Evolutionary conservation across 2,888 invertebrate species (phyloP).

Genomic region (Atherix ibis): DNA sequence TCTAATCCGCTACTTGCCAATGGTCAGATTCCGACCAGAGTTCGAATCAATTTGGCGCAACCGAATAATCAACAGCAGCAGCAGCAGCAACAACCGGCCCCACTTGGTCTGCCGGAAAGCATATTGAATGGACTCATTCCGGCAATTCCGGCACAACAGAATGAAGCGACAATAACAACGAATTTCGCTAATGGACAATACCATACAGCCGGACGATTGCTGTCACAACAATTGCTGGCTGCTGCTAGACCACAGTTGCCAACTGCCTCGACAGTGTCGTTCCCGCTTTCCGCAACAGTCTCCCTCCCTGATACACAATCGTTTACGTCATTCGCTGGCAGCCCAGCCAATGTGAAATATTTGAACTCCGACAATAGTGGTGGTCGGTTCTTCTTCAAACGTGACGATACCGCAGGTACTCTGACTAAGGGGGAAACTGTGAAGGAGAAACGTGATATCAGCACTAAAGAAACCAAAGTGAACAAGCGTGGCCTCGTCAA

Average conservation of each 20-base stretch:
- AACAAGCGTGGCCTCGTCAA: constrained; percentile 50
- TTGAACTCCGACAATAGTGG: constrained; percentile 31
- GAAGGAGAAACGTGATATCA: constrained; percentile 4
- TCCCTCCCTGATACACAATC: constrained; percentile 5
- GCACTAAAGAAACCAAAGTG: constrained; percentile 33
- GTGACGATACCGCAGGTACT: too few relatives aligned
- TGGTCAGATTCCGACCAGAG: constrained; percentile 42
- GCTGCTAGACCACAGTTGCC: constrained; percentile 11
- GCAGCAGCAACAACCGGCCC: constrained; percentile 31
- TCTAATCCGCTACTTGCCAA: constrained; percentile 40
- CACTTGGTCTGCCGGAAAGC: constrained; percentile 8
- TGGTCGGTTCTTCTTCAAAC: constrained; percentile 11
- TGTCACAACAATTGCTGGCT: constrained; percentile 39
- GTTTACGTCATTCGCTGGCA: constrained; percentile 16
- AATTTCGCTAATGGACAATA: constrained; percentile 51
- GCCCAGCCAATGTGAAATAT: constrained; percentile 46
- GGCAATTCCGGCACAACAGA: constrained; percentile 2
- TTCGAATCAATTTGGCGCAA: constrained; percentile 37
- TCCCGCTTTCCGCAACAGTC: constrained; percentile 18
- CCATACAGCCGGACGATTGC: constrained; percentile 36
- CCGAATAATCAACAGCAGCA: constrained; percentile 26
- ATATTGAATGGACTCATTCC: constrained; percentile 6
- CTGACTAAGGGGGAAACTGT: constrained; percentile 23
- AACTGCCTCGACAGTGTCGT: constrained; percentile 12
- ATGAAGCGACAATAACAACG: constrained; percentile 25